Evolutionary conservation across 2,797 vertebrate genomes (phyloP).

Genomic region (Cottoperca gobio): DNA sequence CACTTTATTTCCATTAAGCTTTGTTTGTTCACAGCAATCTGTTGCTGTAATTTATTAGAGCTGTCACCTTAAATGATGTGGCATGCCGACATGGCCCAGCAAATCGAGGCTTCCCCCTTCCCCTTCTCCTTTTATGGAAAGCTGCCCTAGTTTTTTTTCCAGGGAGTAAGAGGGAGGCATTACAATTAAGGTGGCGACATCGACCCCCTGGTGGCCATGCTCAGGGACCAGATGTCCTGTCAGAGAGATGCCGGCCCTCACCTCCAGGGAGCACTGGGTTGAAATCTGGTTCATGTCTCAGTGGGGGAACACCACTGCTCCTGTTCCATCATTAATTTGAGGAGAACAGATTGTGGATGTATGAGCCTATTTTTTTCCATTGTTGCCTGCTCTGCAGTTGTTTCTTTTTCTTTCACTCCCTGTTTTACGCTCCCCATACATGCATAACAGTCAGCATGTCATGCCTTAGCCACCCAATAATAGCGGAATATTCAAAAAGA

Average conservation of each 20-base stretch:
- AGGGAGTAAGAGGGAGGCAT: conserved; percentile 69
- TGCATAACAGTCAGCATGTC: neutral
- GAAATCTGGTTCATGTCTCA: conserved; percentile 88
- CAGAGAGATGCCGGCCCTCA: conserved; percentile 74
- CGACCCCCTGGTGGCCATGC: conserved; percentile 76
- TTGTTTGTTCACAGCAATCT: conserved; percentile 83
- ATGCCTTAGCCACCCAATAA: conserved; percentile 8
- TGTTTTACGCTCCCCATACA: neutral
- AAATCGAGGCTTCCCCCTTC: conserved; percentile 54
- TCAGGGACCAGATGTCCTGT: conserved; percentile 81
- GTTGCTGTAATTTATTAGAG: conserved; percentile 84
- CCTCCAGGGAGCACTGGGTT: conserved; percentile 84
- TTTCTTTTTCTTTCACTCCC: neutral
- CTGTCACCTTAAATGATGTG: conserved; percentile 81
- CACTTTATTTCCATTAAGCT: conserved; percentile 84
- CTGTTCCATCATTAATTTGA: conserved; percentile 84
- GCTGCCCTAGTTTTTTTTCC: conserved; percentile 82
- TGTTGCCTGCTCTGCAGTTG: conserved; percentile 18
- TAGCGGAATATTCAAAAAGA: conserved; percentile 22
- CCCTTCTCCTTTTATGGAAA: conserved; percentile 71
- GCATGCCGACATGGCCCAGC: conserved; percentile 68
- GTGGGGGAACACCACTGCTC: conserved; percentile 74
- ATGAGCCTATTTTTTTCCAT: conserved; percentile 19
- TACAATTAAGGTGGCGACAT: conserved; percentile 78
- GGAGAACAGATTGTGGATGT: conserved; percentile 73